Evolutionary conservation across 1,140 invertebrate genomes (phyloP), one percentile per base, ranked within the genome.

Genomic region (Tetraneura akinire): DNA sequence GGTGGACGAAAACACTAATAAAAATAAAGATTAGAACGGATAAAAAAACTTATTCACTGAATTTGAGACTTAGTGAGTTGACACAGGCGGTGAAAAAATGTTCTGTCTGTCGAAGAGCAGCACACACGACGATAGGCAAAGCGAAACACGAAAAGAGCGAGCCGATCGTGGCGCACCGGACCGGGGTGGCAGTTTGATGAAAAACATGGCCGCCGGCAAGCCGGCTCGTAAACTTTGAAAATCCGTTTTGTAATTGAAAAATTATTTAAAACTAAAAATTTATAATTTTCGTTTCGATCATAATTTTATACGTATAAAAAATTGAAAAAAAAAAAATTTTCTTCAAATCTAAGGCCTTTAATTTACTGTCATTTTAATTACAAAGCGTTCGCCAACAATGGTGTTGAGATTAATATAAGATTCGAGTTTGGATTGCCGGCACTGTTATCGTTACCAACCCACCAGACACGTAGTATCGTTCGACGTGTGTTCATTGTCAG

Each of bases 151-250:
- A 1, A 29, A 32, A 49, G 57, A 49, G 18, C 68, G 68, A 26
- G 6, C 57, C 45, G 21, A 16, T 55, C 42, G 37, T 5, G 10
- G 11, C 37, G 23, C 14, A 4, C 42, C 37, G 37, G 21, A n/a
- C 49, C 47, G 14, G 51, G 16, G 23, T n/a, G 73, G 55, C 23
- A 42, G 57, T 29, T 37, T 11, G 37, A 16, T 21, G 45, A n/a
- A 21, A 71, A 71, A 71, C 68, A 71, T 71, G 68, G 68, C 64
- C 32, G 53, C 32, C 73, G 51, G 73, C 42, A 18, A n/a, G 14
- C 13, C 10, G 37, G 57, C 13, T 37, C 32, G 0, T 37, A 21
- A 9, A 11, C 16, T 62, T 18, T 6, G 21, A 45, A 45, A 60
- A 45, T 57, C 9, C 3, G 4, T n/a, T 21, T 21, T 8, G 29